Base-by-base conservation (phyloP, 2,888 invertebrate species). In the Eilema sororculum region DNA sequence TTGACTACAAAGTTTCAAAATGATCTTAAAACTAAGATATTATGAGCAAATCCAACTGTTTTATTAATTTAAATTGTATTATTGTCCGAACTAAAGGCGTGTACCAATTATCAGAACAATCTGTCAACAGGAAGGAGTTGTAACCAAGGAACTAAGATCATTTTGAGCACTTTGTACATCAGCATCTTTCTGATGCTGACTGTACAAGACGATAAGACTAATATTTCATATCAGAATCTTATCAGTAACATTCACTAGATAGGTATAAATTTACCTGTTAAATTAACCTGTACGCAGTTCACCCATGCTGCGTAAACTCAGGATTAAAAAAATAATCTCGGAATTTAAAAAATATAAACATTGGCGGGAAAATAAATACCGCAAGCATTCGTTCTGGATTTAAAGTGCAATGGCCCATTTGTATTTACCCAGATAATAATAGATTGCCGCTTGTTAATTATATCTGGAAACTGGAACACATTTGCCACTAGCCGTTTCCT, bases 401-500 rank as follows among this genome's bases (percentile, higher is more conserved):
- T 62, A 56, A 71, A 76, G 71, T 82, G 75, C 76, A 69, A 63
- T 72, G 65, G 9, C 65, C 70, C 76, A 75, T 77, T 74, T 71
- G 68, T 76, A 77, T 82, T 76, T 75, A 68, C 70, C 46, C 20
- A 71, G 81, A 83, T 88, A 90, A 87, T 86, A 89, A 86, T 89
- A 87, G 88, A 84, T 68, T 77, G 62, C 76, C 76, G 82, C 78
- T 79, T 81, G 89, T 86, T 92, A 92, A 91, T 90, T 91, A 66
- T 59, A 89, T 84, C 86, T 83, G 83, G 85, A 84, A 90, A 85
- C 84, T 91, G 82, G 91, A 89, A 77, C 89, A 82, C 83, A 83
- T 83, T 80, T 81, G 75, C 74, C 25, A 62, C 20, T 10, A 24
- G 37, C 33, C 37, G 70, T 68, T 69, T 74, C 77, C 71, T 72